These are phyloP conservation scores for Drosophila aff. DNA, from an alignment of 1,140 invertebrate genomes.

Conservation along the genomic window DNA sequence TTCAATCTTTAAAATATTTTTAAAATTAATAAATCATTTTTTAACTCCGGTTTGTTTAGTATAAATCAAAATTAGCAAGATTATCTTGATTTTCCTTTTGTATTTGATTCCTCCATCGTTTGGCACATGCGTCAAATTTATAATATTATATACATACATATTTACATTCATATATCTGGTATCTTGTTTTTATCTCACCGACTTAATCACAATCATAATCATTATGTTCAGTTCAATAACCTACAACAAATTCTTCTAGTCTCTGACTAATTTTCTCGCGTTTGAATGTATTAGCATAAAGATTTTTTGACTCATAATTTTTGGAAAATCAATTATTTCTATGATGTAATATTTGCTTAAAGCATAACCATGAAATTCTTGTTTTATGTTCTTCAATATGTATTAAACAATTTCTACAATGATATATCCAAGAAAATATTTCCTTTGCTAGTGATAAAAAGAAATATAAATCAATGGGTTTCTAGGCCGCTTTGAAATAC, in stretches of 20 bases:
- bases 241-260: not conserved
- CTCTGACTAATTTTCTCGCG: conserved; percentile 3
- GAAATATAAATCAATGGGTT: not conserved
- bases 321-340: not conserved
- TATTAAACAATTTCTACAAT: not conserved
- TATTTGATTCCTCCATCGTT: not conserved
- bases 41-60: too few species aligned
- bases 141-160: not conserved
- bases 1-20: too few species aligned
- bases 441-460: not conserved
- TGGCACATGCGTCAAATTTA: not conserved
- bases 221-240: conserved; percentile 12
- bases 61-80: not conserved
- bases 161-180: not conserved
- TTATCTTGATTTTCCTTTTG: not conserved
- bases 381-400: not conserved
- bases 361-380: too few species aligned
- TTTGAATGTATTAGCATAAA: not conserved
- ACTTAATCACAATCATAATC: conserved; percentile 1
- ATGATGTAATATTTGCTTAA: not conserved
- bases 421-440: too few species aligned
- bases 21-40: too few species aligned
- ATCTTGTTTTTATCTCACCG: not conserved
- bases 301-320: not conserved
- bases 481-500: not conserved